Conservation (phyloP, 2,888 invertebrate genomes). For the Macrosoma leucophasiata region DNA sequence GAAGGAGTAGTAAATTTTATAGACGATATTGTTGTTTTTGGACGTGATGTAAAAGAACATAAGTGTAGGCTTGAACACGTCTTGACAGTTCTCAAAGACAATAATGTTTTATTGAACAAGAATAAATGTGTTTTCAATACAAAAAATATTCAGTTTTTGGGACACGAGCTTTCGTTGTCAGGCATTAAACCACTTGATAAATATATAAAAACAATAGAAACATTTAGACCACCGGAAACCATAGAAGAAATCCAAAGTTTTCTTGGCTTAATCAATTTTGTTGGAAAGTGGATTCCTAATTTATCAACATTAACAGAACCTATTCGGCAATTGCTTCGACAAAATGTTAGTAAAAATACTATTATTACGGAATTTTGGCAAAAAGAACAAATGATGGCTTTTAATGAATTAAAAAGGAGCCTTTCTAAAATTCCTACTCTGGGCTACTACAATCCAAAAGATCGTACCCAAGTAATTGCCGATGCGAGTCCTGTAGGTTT, state of each 20-base stretch:
- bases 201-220: slow-evolving; percentile 29
- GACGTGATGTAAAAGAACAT: slow-evolving; percentile 19
- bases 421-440: slow-evolving; percentile 14
- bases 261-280: slow-evolving; percentile 21
- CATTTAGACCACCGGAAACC: slow-evolving; percentile 21
- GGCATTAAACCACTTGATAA: slow-evolving; percentile 31
- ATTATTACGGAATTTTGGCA: slow-evolving; percentile 16
- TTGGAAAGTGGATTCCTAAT: slow-evolving; percentile 24
- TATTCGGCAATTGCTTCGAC: slow-evolving; percentile 9
- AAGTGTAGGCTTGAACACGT: slow-evolving; percentile 18
- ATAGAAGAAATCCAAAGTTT: slow-evolving; percentile 24
- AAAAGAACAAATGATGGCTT: slow-evolving; percentile 18
- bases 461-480: slow-evolving; percentile 23
- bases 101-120: slow-evolving; percentile 23
- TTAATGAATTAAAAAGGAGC: slow-evolving; percentile 17
- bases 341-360: slow-evolving; percentile 16
- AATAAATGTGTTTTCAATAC: slow-evolving; percentile 19
- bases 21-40: slow-evolving; percentile 29
- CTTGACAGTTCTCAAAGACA: slow-evolving; percentile 16
- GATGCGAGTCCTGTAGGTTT: slow-evolving; percentile 27
- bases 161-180: slow-evolving; percentile 22
- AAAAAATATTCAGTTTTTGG: slow-evolving; percentile 11
- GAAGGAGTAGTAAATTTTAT: slow-evolving; percentile 29
- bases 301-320: slow-evolving; percentile 22
- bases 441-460: slow-evolving; percentile 23